Evolutionary conservation across 2,797 vertebrate species (phyloP), one percentile per base, ranked within the genome.

Genomic region (Loris lydekkerianus): DNA sequence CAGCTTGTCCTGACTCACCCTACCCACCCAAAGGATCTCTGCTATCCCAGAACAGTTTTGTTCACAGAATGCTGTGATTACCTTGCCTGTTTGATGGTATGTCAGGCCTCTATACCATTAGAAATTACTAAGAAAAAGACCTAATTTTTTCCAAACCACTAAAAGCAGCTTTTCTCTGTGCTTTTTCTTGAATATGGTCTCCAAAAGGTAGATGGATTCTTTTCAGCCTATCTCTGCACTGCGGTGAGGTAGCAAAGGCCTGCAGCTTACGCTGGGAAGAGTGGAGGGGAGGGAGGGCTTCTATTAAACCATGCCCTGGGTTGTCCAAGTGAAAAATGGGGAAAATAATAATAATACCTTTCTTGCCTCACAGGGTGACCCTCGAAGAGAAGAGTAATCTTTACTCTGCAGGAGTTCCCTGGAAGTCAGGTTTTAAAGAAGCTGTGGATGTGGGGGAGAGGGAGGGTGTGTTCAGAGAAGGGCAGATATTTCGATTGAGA

Each of bases 261-360:
- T 61, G 67, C 4, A 5, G 65, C 67, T 85, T 40, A 76, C 46
- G 75, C 46, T 11, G 78, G 43, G n/a, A 63, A 84, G n/a, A 31
- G 70, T 29, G 17, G 14, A 7, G 5, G 4, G 23, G 63, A 34
- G 3, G 25, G 34, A 46, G 60, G 72, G 81, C 69, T 86, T 80
- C 80, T 80, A 72, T 96, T 95, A 89, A 86, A 91, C 86, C 29
- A 20, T 18, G 75, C 75, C 89, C 43, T 85, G 31, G 90, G 90
- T 82, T 87, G 84, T 90, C 84, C 86, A 76, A 72, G 93, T 95
- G 95, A 94, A 94, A 97, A 96, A 96, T 94, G 86, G 86, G 81
- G 72, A 73, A 69, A 96, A 95, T 86, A 93, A 94, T 86, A 92
- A 80, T 84, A 93, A 73, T 76, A 43, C 70, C 49, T 86, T 96